phyloP scores from a whole-genome alignment of 2,888 invertebrate species.

The Exocentrus adspersus region DNA sequence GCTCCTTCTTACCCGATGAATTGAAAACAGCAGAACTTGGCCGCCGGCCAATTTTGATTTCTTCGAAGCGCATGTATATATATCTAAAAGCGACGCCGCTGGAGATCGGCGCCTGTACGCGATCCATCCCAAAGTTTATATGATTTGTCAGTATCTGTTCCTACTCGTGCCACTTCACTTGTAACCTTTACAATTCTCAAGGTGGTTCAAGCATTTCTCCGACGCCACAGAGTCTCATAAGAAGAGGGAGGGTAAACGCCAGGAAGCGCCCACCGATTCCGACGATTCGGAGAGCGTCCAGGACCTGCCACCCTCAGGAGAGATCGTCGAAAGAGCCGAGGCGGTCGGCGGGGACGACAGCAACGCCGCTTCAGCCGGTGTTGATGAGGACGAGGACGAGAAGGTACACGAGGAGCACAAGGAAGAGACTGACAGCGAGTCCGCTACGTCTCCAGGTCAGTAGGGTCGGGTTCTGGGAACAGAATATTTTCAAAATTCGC shows the following conservation, averaged over 20 bases:
- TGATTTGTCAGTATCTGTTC: slow-evolving; percentile 10
- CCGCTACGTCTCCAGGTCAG: slow-evolving; percentile 25
- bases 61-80: slow-evolving; percentile 18
- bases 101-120: slow-evolving; percentile 16
- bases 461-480: background rate
- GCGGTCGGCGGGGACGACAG: slow-evolving; percentile 31
- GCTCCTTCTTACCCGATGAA: background rate
- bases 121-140: slow-evolving; percentile 1
- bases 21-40: slow-evolving; percentile 16
- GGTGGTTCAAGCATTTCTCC: slow-evolving; percentile 51
- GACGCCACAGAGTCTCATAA: slow-evolving; percentile 48
- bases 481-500: no score
- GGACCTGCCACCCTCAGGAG: slow-evolving; percentile 38
- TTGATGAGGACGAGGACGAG: slow-evolving; percentile 16
- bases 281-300: slow-evolving; percentile 41
- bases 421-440: slow-evolving; percentile 16
- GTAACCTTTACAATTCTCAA: slow-evolving; percentile 27
- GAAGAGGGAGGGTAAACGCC: slow-evolving; percentile 58
- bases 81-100: slow-evolving; percentile 13
- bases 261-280: slow-evolving; percentile 42
- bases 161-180: background rate
- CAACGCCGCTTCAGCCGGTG: slow-evolving; percentile 5
- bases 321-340: slow-evolving; percentile 38
- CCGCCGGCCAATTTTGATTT: slow-evolving; percentile 19
- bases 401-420: slow-evolving; percentile 1